These are phyloP conservation scores for Neopelma chrysocephalum DNA, from an alignment of 2,797 vertebrate genomes.

Conservation along the genomic window DNA sequence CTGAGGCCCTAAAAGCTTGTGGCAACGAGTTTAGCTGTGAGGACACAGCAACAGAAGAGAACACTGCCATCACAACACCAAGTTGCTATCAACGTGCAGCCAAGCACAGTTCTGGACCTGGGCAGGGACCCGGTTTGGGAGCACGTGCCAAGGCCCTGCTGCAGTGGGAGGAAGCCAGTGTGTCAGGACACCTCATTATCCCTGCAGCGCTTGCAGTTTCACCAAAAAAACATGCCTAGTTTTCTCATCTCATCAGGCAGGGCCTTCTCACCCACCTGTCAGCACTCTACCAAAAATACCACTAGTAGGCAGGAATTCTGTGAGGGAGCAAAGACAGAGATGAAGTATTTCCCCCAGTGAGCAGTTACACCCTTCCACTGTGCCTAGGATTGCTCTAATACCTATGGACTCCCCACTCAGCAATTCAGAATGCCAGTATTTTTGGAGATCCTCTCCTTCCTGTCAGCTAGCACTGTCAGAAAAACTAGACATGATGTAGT, in stretches of 20 bases:
- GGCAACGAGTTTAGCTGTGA: background rate
- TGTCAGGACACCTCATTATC: background rate
- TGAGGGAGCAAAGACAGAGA: background rate
- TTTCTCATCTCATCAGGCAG: background rate
- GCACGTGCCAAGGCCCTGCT: background rate
- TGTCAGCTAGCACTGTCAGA: background rate
- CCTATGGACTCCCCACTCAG: background rate
- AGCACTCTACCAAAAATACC: background rate
- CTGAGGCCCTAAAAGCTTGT: background rate
- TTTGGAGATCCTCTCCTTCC: background rate
- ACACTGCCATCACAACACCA: rapidly evolving
- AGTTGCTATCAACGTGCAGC: background rate
- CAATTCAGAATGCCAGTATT: background rate
- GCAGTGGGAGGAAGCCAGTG: background rate
- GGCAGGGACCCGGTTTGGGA: background rate
- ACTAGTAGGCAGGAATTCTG: background rate
- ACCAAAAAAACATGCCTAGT: background rate
- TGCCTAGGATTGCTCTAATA: background rate
- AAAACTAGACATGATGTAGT: background rate
- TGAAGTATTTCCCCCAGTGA: background rate
- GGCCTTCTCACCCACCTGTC: background rate
- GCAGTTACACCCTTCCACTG: background rate
- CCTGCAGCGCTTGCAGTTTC: background rate
- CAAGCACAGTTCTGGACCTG: background rate
- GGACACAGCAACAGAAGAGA: background rate